Evolutionary conservation across 2,797 vertebrate species (phyloP), one percentile per base, ranked within the genome.

Genomic region (Centroberyx gerrardi): DNA sequence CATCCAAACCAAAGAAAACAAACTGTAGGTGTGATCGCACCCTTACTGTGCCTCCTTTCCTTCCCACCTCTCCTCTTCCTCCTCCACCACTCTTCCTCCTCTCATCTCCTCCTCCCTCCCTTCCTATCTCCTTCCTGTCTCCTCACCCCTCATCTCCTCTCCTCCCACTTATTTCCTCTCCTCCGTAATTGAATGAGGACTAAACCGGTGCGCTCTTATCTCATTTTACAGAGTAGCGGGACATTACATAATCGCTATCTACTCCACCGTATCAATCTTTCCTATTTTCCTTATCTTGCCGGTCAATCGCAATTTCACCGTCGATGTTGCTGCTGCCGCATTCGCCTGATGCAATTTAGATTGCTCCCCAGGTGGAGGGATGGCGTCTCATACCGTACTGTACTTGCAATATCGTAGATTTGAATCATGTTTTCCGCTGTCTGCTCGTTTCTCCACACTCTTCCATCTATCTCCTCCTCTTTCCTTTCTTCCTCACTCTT

Each of bases 291-390:
- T 85, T 87, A 91, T 92, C 88, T 72, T 0, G 6, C 8, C 22
- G 2, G 48, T 65, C 54, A 3, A 89, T 89, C 87, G 3, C 29
- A 76, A 78, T 80, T 83, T 78, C 69, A 42, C 76, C 78, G 60
- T 68, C 63, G 49, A 83, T 46, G 82, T 70, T 60, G 71, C 80
- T 31, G 3, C 72, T 0, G 82, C 80, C 4, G 3, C 33, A 33
- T 76, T 78, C 54, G 12, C 40, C 88, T 76, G 90, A 91, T 92
- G 90, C 78, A 90, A 92, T 91, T 90, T 91, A 91, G 91, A 91
- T 90, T 86, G 70, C n/a, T 42, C 44, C n/a, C 52, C 65, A 72
- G 64, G 70, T 77, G 84, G 81, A 74, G 74, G 86, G 86, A 62
- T 36, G 82, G 78, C 1, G 44, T 56, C 82, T 88, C 88, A 83